Percentiles rank a stretch among this genome's conserved stretches.
Evolutionary conservation across 2,113 vertebrate species (phyloP).

Genomic region (Trogon melanurus): DNA sequence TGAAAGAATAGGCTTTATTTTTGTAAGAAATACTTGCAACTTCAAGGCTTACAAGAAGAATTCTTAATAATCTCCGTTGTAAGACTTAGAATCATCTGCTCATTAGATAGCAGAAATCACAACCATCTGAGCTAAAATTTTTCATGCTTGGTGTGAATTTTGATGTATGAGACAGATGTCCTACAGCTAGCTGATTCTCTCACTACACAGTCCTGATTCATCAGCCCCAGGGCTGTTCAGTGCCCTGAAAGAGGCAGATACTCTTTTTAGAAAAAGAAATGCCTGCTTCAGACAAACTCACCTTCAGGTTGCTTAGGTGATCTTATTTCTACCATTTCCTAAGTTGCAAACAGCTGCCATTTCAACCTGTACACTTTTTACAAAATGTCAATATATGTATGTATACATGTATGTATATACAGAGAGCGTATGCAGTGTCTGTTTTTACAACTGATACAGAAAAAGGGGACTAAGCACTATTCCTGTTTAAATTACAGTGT

Average conservation of each 20-base stretch:
- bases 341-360: background rate
- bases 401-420: background rate
- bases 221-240: background rate
- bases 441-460: background rate
- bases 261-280: background rate
- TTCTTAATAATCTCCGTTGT: background rate
- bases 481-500: conserved; percentile 6
- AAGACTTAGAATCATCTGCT: background rate
- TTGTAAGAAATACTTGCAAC: background rate
- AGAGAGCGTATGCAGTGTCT: background rate
- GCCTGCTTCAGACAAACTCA: background rate
- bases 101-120: background rate
- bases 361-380: background rate
- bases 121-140: background rate
- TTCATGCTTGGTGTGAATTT: background rate
- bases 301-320: background rate
- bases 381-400: background rate
- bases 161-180: background rate
- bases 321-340: background rate
- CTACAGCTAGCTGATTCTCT: background rate
- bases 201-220: background rate
- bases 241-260: background rate
- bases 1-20: background rate
- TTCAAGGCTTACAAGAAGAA: background rate
- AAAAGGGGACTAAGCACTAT: background rate